phyloP scores from a whole-genome alignment of 1,140 invertebrate species.

The Samia ricini region DNA sequence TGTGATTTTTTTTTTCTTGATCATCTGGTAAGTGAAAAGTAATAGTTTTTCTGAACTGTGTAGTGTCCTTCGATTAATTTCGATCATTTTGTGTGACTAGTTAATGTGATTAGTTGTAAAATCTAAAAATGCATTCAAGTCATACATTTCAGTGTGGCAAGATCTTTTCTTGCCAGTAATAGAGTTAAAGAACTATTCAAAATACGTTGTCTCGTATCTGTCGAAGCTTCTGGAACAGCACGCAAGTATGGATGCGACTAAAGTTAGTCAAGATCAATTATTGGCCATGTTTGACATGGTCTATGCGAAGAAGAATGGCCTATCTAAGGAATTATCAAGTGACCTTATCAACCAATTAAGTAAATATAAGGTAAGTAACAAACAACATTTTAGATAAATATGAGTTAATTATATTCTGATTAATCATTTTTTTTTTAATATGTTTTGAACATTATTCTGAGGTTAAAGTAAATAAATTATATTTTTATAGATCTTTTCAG shows the following conservation, averaged over 20 bases:
- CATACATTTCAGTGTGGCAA: slow-evolving; percentile 82
- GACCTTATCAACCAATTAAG: slow-evolving; percentile 70
- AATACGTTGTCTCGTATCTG: slow-evolving; percentile 84
- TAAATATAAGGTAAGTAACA: slow-evolving; percentile 68
- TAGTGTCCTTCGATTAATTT: too few relatives aligned
- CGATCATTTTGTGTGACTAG: too few relatives aligned
- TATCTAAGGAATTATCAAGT: slow-evolving; percentile 64
- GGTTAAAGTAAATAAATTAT: not conserved
- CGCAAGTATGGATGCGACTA: slow-evolving; percentile 84
- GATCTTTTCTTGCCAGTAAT: slow-evolving; percentile 88
- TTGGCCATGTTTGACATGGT: slow-evolving; percentile 63
- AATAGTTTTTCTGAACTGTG: too few relatives aligned
- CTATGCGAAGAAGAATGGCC: slow-evolving; percentile 48
- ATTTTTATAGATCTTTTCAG: not conserved
- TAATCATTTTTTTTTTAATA: too few relatives aligned
- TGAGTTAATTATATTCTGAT: too few relatives aligned
- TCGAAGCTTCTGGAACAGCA: slow-evolving; percentile 79
- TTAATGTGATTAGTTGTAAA: not conserved
- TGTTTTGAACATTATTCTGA: not conserved
- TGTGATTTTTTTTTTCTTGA: too few relatives aligned
- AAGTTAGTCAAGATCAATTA: slow-evolving; percentile 79
- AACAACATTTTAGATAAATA: not conserved
- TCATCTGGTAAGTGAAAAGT: too few relatives aligned
- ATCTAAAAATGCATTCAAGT: not conserved
- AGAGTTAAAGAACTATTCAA: slow-evolving; percentile 84